These are phyloP conservation scores for Girardia tigrina DNA, from an alignment of 2,888 invertebrate species.

Conservation along the genomic window DNA sequence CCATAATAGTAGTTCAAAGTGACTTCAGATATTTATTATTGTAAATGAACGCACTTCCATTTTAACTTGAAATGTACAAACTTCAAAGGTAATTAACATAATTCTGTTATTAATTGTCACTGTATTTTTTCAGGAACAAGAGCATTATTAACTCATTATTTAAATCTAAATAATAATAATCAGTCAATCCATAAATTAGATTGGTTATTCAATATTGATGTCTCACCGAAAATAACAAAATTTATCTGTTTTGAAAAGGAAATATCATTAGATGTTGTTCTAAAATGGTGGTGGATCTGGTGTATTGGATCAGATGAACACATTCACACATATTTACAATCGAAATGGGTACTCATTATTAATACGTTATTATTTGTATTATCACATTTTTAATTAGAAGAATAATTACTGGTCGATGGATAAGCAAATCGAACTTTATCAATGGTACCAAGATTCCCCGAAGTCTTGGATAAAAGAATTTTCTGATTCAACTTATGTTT, in stretches of 20 bases:
- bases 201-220: neutral
- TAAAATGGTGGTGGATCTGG: constrained; percentile 39
- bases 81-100: too few species aligned
- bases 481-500: constrained; percentile 56
- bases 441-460: constrained; percentile 56
- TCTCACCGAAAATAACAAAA: neutral
- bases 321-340: neutral
- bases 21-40: too few species aligned
- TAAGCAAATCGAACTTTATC: constrained; percentile 57
- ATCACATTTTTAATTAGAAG: constrained; percentile 48
- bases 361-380: too few species aligned
- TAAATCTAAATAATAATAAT: neutral
- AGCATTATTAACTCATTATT: neutral
- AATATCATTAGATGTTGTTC: neutral
- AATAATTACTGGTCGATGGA: constrained; percentile 55
- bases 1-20: too few species aligned
- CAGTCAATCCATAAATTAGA: neutral
- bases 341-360: neutral
- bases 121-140: too few species aligned
- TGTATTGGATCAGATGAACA: constrained; percentile 28
- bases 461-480: constrained; percentile 60
- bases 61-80: too few species aligned
- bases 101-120: too few species aligned
- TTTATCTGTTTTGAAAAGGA: neutral
- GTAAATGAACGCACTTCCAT: too few species aligned